These are phyloP conservation scores for Smittia sp. DNA, from an alignment of 2,888 invertebrate species.

Conservation along the genomic window DNA sequence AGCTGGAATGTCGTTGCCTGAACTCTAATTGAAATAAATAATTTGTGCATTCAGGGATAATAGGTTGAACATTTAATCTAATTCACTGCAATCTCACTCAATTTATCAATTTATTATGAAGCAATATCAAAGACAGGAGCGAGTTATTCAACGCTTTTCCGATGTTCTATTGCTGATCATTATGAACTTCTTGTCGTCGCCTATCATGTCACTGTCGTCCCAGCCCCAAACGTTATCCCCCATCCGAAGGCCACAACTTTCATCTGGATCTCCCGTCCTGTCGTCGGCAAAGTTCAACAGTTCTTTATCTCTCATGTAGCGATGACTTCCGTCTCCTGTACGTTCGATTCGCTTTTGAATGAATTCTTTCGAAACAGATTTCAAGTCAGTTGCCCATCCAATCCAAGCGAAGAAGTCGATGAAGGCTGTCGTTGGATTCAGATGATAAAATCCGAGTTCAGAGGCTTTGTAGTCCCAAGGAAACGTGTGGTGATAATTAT, in stretches of 20 bases:
- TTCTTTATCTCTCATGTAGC: too few relatives aligned
- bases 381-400: slow-evolving; percentile 23
- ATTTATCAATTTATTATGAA: too few relatives aligned
- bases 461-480: slow-evolving; percentile 18
- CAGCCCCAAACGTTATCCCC: slow-evolving; percentile 86
- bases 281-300: not conserved
- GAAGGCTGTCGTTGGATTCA: not conserved
- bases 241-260: too few relatives aligned
- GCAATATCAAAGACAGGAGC: too few relatives aligned
- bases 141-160: too few relatives aligned
- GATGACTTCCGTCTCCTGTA: slow-evolving; percentile 9
- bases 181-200: slow-evolving; percentile 64
- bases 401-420: slow-evolving; percentile 6
- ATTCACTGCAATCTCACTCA: too few relatives aligned
- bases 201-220: slow-evolving; percentile 74
- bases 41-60: too few relatives aligned
- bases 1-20: not conserved
- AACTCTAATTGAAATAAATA: not conserved
- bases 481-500: slow-evolving; percentile 28
- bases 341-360: not conserved
- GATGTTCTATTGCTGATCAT: too few relatives aligned
- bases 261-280: not conserved
- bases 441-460: not conserved
- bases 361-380: not conserved
- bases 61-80: too few relatives aligned